phyloP scores from a whole-genome alignment of 2,888 invertebrate genomes.

The Sarcophaga caerulescens region DNA sequence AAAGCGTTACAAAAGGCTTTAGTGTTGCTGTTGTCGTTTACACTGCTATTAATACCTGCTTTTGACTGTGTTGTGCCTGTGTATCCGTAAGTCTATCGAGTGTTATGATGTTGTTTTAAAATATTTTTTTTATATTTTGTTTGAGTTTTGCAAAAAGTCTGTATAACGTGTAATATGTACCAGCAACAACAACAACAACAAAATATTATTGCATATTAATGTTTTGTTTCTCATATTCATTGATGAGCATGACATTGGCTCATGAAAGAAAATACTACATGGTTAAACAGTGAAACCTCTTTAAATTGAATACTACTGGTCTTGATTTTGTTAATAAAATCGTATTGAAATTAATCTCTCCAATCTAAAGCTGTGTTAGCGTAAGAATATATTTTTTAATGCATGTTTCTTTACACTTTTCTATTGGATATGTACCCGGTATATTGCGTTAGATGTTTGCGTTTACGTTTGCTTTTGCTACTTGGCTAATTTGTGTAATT shows the following conservation, averaged over 20 bases:
- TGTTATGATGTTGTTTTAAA: conserved; percentile 56
- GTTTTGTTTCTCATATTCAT: conserved; percentile 43
- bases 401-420: background rate
- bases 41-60: background rate
- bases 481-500: conserved; percentile 67
- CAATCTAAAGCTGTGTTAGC: background rate
- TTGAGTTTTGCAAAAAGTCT: conserved; percentile 22
- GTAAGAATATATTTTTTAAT: background rate
- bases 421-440: background rate
- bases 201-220: conserved; percentile 31
- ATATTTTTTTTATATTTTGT: conserved; percentile 27
- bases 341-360: too few species aligned
- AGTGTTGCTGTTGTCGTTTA: conserved; percentile 25
- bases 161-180: background rate
- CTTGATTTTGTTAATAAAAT: too few species aligned
- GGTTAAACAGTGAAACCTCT: background rate
- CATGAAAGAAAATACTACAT: conserved; percentile 25
- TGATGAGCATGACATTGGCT: conserved; percentile 66
- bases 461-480: conserved; percentile 23
- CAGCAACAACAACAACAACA: conserved; percentile 43
- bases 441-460: background rate
- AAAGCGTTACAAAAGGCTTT: background rate
- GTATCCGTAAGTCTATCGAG: background rate
- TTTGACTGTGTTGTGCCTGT: background rate
- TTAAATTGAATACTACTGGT: background rate